A percentile compares a stretch with the other conserved stretches of the same genome.
Conservation (phyloP, 2,113 vertebrate species). For the Irena cyanogastra region DNA sequence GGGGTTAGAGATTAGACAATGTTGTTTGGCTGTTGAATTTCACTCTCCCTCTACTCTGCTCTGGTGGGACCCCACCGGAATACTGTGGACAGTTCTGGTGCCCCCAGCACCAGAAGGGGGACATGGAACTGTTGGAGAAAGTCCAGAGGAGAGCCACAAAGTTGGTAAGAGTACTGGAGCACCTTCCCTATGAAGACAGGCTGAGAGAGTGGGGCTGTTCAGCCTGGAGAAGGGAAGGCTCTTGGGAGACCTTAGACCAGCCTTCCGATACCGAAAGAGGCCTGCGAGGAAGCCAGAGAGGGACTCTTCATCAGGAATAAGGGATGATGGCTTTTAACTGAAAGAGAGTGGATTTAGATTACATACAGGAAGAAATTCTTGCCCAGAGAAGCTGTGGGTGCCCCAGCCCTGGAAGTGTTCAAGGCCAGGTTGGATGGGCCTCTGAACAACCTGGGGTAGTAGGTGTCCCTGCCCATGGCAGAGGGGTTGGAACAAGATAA, state of each 20-base stretch:
- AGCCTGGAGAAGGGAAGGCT: neutral
- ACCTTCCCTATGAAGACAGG: neutral
- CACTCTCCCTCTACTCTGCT: neutral
- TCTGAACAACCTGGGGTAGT: neutral
- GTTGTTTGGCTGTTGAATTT: neutral
- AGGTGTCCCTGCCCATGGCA: neutral
- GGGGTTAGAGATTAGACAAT: neutral
- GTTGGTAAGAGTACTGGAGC: neutral
- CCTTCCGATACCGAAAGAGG: neutral
- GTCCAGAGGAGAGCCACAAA: neutral
- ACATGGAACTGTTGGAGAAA: neutral
- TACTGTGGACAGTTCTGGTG: neutral
- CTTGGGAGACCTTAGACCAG: neutral
- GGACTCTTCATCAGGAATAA: neutral
- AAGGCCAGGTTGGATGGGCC: neutral
- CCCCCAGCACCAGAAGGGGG: neutral
- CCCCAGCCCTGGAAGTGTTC: no score
- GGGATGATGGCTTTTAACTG: neutral
- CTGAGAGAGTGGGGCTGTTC: neutral
- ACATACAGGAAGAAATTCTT: neutral
- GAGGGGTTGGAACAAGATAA: accelerated
- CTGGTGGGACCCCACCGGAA: neutral
- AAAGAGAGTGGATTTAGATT: neutral
- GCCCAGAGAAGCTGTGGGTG: neutral
- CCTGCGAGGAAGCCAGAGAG: neutral